phyloP scores from a whole-genome alignment of 2,797 vertebrate genomes.

The Pangasius larnaudii region DNA sequence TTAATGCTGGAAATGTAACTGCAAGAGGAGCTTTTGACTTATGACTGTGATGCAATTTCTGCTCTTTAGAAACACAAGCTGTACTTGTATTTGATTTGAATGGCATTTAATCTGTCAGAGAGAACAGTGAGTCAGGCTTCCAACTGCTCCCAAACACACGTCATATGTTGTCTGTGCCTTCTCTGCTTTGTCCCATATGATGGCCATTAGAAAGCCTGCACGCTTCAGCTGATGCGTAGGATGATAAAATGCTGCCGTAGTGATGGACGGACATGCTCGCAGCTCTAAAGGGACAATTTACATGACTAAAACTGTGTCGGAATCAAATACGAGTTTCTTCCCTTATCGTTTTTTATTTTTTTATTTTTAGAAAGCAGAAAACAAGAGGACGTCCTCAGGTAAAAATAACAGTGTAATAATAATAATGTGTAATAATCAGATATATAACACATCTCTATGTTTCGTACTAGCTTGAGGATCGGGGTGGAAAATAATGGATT shows the following conservation, averaged over 20 bases:
- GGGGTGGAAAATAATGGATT: not conserved
- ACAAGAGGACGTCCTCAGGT: not conserved
- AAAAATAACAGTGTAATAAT: too few relatives aligned
- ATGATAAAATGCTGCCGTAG: not conserved
- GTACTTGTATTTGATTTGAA: not conserved
- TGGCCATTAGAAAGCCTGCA: not conserved
- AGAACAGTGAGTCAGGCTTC: conserved; percentile 29
- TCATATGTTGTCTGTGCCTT: conserved; percentile 31
- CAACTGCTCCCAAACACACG: conserved; percentile 18
- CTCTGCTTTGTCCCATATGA: conserved; percentile 25
- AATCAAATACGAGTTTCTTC: not conserved
- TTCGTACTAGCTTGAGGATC: not conserved
- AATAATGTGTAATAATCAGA: too few relatives aligned
- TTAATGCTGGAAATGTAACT: not conserved
- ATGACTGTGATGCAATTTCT: not conserved
- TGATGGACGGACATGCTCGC: not conserved
- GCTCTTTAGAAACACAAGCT: not conserved
- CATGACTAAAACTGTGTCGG: not conserved
- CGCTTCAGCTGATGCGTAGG: conserved; percentile 20
- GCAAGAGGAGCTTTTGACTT: not conserved
- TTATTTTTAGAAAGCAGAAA: not conserved
- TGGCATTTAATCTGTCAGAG: conserved; percentile 18
- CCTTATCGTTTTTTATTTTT: not conserved
- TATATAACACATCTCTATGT: too few relatives aligned
- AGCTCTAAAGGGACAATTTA: not conserved